Percentiles rank a stretch among this genome's conserved stretches.
Conservation (phyloP, 2,113 vertebrate genomes). For the Crotalus helleri region DNA sequence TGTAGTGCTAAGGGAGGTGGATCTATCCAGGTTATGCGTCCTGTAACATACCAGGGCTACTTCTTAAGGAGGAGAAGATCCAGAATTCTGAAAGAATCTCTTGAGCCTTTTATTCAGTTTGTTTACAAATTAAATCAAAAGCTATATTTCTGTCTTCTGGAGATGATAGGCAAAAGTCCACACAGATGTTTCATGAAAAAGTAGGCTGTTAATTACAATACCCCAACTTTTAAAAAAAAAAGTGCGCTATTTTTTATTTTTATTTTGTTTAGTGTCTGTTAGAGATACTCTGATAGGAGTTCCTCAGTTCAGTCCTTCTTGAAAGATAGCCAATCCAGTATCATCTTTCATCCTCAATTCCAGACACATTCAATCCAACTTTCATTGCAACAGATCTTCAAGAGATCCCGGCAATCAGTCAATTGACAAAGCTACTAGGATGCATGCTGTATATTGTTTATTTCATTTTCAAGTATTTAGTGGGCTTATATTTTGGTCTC, state of each 20-base stretch:
- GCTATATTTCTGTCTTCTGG: neutral
- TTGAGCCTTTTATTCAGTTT: neutral
- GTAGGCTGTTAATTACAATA: neutral
- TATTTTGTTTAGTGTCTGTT: neutral
- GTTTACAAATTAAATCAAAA: neutral
- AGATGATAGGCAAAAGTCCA: neutral
- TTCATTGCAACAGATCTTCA: conserved; percentile 55
- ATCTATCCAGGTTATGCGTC: too few relatives aligned
- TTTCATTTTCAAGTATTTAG: conserved; percentile 36
- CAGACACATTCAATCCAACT: conserved; percentile 60
- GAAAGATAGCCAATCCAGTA: neutral
- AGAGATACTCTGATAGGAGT: neutral
- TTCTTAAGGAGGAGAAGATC: neutral
- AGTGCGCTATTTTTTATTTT: neutral
- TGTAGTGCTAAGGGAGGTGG: neutral
- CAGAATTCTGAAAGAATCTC: neutral
- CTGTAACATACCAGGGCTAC: neutral
- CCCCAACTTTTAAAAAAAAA: neutral
- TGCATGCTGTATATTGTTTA: conserved; percentile 39
- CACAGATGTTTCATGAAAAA: neutral
- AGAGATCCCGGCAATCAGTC: conserved; percentile 52
- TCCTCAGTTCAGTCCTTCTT: neutral
- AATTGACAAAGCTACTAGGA: conserved; percentile 41
- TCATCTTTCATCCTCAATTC: conserved; percentile 62
- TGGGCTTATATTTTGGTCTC: conserved; percentile 56